Percentiles rank a stretch among this genome's conserved stretches.
Evolutionary conservation across 2,113 vertebrate genomes (phyloP).

Genomic region (Diphyllodes magnificus): DNA sequence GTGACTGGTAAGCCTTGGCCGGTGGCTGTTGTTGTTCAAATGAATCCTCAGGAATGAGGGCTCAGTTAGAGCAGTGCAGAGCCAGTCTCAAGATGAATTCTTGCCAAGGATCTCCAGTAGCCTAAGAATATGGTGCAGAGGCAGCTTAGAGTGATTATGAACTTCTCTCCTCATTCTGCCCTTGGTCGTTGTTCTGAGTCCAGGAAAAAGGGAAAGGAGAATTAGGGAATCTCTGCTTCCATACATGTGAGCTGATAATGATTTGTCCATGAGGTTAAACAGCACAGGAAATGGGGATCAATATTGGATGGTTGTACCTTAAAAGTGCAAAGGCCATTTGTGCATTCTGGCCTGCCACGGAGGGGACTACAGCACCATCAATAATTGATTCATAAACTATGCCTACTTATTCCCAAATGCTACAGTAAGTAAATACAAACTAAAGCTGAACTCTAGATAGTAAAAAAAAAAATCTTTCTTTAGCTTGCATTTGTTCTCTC

Average conservation of each 20-base stretch:
- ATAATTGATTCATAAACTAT: slow-evolving; percentile 64
- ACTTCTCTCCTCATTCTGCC: not conserved
- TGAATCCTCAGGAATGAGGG: not conserved
- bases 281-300: slow-evolving; percentile 13
- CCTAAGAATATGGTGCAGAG: slow-evolving; percentile 36
- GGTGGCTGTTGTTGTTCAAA: not conserved
- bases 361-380: slow-evolving; percentile 57
- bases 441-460: not conserved
- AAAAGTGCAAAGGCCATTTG: slow-evolving; percentile 58
- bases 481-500: slow-evolving; percentile 13
- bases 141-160: slow-evolving; percentile 34
- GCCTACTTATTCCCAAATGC: slow-evolving; percentile 59
- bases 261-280: slow-evolving; percentile 20
- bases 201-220: not conserved
- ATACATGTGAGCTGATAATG: slow-evolving; percentile 19
- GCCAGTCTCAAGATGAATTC: not conserved
- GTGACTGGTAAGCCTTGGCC: not conserved
- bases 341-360: slow-evolving; percentile 30
- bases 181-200: not conserved
- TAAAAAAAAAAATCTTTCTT: slow-evolving; percentile 21
- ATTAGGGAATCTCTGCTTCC: not conserved
- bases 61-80: not conserved
- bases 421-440: slow-evolving; percentile 44
- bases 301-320: slow-evolving; percentile 3
- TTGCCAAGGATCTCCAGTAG: slow-evolving; percentile 32